Evolutionary conservation across 2,113 vertebrate genomes (phyloP).

Genomic region (Ceratotherium simum): DNA sequence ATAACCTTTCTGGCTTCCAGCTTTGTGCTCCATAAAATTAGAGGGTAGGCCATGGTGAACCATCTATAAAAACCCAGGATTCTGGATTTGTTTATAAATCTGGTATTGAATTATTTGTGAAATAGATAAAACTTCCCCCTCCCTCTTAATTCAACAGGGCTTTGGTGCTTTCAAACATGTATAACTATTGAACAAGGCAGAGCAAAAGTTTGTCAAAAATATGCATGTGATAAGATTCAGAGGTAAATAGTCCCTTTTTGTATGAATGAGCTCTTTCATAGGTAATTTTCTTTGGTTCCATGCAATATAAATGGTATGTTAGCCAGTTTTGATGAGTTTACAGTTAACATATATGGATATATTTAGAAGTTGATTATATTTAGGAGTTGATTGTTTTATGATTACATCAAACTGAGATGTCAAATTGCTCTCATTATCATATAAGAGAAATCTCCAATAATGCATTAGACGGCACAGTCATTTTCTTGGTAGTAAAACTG

Average conservation of each 20-base stretch:
- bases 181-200: background rate
- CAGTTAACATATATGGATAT: background rate
- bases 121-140: background rate
- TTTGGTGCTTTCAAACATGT: background rate
- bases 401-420: background rate
- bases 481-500: background rate
- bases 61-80: background rate
- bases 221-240: background rate
- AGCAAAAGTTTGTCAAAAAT: background rate
- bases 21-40: background rate
- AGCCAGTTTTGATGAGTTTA: background rate
- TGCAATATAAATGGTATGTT: background rate
- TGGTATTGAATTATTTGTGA: background rate
- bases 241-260: background rate
- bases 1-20: background rate
- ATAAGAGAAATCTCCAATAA: background rate
- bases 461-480: background rate
- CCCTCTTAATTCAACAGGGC: background rate
- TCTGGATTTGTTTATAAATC: background rate
- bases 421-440: background rate
- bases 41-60: background rate
- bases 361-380: background rate
- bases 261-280: background rate
- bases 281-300: background rate
- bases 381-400: background rate